Evolutionary conservation across 2,797 vertebrate species (phyloP).

Genomic region (Pyrrhura leucotis): DNA sequence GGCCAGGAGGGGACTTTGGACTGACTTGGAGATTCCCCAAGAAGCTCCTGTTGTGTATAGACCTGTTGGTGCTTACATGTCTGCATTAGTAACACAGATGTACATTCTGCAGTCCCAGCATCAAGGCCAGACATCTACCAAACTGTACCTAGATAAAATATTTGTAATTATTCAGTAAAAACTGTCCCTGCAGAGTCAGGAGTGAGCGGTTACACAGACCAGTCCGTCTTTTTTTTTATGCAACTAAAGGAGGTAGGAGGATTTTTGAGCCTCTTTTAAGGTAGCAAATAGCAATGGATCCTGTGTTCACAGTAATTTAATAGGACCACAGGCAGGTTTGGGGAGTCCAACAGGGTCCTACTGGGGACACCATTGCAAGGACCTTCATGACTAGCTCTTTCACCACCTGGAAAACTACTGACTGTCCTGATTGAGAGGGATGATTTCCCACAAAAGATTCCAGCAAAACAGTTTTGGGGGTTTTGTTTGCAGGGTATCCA

Average conservation of each 20-base stretch:
- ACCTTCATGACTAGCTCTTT: background rate
- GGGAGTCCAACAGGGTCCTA: background rate
- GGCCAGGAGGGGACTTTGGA: background rate
- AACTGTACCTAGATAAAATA: background rate
- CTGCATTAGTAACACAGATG: background rate
- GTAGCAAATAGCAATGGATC: background rate
- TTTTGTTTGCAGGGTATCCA: background rate
- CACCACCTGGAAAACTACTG: accelerated
- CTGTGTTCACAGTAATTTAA: background rate
- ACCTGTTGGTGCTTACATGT: background rate
- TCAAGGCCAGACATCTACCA: background rate
- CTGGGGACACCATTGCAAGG: background rate
- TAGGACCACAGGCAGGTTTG: background rate
- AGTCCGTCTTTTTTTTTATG: background rate
- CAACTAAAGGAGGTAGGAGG: background rate
- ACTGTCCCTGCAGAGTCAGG: background rate
- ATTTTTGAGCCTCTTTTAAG: background rate
- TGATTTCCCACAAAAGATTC: background rate
- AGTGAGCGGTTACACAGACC: background rate
- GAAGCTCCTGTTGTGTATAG: background rate
- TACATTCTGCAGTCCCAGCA: background rate
- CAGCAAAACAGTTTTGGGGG: accelerated
- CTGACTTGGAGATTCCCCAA: background rate
- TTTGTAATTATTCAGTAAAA: background rate
- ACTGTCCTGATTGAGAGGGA: background rate